Evolutionary conservation across 2,888 invertebrate species (phyloP).

Genomic region (Argyra leucocephala): DNA sequence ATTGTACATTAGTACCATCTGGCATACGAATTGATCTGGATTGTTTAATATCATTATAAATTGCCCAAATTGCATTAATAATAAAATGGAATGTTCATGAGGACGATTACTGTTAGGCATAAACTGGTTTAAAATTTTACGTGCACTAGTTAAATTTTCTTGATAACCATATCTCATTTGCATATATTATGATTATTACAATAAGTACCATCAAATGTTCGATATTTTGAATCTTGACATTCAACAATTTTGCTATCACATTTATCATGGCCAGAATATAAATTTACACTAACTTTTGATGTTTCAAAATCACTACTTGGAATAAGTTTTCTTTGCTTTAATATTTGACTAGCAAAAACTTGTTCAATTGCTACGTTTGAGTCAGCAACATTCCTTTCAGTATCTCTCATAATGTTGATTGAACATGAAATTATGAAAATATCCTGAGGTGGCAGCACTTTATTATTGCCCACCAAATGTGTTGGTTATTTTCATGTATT

Average conservation of each 20-base stretch:
- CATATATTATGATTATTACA: slow-evolving; percentile 60
- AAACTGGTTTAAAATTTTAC: slow-evolving; percentile 55
- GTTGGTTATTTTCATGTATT: no score
- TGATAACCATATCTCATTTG: slow-evolving; percentile 50
- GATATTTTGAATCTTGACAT: slow-evolving; percentile 50
- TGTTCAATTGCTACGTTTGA: slow-evolving; percentile 47
- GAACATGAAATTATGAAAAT: slow-evolving; percentile 37
- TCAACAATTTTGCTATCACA: slow-evolving; percentile 20
- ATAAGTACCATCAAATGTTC: slow-evolving; percentile 71
- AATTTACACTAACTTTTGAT: slow-evolving; percentile 38
- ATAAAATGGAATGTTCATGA: slow-evolving; percentile 53
- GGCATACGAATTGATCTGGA: slow-evolving; percentile 56
- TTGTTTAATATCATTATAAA: slow-evolving; percentile 65
- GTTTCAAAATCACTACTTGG: slow-evolving; percentile 37
- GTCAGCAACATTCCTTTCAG: slow-evolving; percentile 41
- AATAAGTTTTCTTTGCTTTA: slow-evolving; percentile 42
- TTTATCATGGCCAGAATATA: slow-evolving; percentile 37
- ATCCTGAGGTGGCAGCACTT: no score
- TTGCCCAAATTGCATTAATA: slow-evolving; percentile 73
- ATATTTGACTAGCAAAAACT: slow-evolving; percentile 46
- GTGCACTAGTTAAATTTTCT: slow-evolving; percentile 51
- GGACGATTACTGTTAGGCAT: slow-evolving; percentile 52
- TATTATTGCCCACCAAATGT: no score
- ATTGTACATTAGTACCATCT: slow-evolving; percentile 53
- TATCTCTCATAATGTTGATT: slow-evolving; percentile 38